Percentiles rank a stretch among this genome's conserved stretches.
Conservation (phyloP, 2,888 invertebrate genomes). For the Melipona beecheii region DNA sequence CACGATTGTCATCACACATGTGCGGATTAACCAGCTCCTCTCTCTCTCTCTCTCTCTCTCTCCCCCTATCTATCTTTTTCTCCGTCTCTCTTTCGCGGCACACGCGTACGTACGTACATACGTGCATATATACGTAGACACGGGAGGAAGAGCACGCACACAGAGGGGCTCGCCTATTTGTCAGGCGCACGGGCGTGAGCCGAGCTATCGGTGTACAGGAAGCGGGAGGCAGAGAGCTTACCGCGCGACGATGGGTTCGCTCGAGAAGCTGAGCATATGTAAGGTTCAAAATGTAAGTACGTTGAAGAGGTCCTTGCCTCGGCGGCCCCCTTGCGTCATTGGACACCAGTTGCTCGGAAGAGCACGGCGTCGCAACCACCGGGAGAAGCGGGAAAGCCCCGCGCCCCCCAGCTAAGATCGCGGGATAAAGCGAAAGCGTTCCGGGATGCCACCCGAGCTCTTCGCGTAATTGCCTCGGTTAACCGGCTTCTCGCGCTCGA, state of each 20-base stretch:
- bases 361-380: slow-evolving; percentile 55
- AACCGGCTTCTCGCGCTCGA: slow-evolving; percentile 9
- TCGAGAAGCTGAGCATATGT: slow-evolving; percentile 67
- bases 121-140: slow-evolving; percentile 3
- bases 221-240: slow-evolving; percentile 35
- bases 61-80: slow-evolving; percentile 27
- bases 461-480: slow-evolving; percentile 34
- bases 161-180: slow-evolving; percentile 42
- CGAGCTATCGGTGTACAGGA: slow-evolving; percentile 49
- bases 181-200: slow-evolving; percentile 39
- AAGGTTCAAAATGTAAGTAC: slow-evolving; percentile 69
- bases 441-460: slow-evolving; percentile 8
- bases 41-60: slow-evolving; percentile 45
- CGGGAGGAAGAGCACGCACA: slow-evolving; percentile 3
- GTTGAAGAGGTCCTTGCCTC: slow-evolving; percentile 69
- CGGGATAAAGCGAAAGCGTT: slow-evolving; percentile 52
- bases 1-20: slow-evolving; percentile 78
- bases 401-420: slow-evolving; percentile 47
- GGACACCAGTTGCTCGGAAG: slow-evolving; percentile 70
- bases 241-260: slow-evolving; percentile 54
- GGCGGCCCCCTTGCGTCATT: slow-evolving; percentile 63
- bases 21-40: slow-evolving; percentile 73
- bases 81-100: not conserved
- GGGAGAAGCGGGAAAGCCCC: slow-evolving; percentile 45
- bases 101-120: not conserved